A percentile compares a stretch with the other conserved stretches of the same genome.
Conservation (phyloP, 2,113 vertebrate species). For the Colinus virginianus region DNA sequence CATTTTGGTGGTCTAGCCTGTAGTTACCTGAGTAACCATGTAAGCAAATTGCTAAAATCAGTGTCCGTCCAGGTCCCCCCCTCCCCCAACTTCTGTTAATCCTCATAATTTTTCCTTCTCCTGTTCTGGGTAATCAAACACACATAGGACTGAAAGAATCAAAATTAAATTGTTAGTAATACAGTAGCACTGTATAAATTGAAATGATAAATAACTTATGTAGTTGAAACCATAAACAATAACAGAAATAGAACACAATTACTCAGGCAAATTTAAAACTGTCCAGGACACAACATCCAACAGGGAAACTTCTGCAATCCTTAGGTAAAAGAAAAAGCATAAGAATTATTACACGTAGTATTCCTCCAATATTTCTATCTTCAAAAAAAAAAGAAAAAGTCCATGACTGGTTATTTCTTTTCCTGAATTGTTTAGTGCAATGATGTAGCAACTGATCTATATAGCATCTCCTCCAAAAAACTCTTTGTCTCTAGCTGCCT, state of each 20-base stretch:
- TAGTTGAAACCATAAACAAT: neutral
- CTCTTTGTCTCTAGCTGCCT: neutral
- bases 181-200: neutral
- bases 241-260: neutral
- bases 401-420: neutral
- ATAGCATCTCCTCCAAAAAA: neutral
- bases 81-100: neutral
- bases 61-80: neutral
- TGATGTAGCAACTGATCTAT: neutral
- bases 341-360: neutral
- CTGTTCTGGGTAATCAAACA: neutral
- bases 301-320: neutral
- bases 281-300: neutral
- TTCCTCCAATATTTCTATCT: neutral
- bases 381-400: neutral
- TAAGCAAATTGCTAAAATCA: neutral
- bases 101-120: neutral
- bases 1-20: neutral
- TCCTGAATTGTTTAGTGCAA: neutral
- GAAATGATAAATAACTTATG: neutral
- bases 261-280: neutral
- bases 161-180: neutral
- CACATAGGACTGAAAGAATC: neutral
- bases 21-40: neutral
- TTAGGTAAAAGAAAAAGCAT: neutral